Conservation (phyloP, 2,797 vertebrate species). For the Siniperca obscura region DNA sequence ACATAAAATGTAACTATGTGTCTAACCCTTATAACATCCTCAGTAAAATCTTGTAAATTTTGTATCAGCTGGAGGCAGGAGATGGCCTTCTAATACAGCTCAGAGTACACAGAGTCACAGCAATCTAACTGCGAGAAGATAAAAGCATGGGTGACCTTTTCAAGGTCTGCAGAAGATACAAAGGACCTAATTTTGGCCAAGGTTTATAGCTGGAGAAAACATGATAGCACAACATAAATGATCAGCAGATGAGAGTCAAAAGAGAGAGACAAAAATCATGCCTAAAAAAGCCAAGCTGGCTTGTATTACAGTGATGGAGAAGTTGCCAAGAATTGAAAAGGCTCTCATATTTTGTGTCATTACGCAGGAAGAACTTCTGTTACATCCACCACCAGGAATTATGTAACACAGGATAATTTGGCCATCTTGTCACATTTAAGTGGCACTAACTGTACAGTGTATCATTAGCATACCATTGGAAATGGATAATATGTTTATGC, state of each 20-base stretch:
- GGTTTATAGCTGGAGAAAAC: slow-evolving; percentile 16
- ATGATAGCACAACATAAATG: not conserved
- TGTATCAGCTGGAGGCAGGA: slow-evolving; percentile 20
- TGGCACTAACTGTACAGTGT: not conserved
- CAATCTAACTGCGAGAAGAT: slow-evolving; percentile 31
- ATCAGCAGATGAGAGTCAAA: not conserved
- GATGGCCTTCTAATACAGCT: slow-evolving; percentile 21
- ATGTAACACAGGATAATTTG: not conserved
- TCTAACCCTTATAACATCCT: slow-evolving; percentile 8
- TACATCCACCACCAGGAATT: not conserved
- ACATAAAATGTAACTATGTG: slow-evolving; percentile 15
- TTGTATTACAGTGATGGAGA: not conserved
- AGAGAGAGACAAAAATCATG: not conserved
- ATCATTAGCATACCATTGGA: not conserved
- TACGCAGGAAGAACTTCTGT: not conserved
- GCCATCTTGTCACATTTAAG: not conserved
- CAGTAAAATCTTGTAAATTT: slow-evolving; percentile 21
- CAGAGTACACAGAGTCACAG: slow-evolving; percentile 25
- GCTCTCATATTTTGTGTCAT: not conserved
- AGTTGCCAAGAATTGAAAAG: not conserved
- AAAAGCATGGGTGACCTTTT: slow-evolving; percentile 33
- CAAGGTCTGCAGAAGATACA: slow-evolving; percentile 36
- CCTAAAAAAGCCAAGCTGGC: not conserved
- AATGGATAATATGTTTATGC: not conserved
- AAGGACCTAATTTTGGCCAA: slow-evolving; percentile 20